phyloP scores from a whole-genome alignment of 2,113 vertebrate species.

The Genyomyrus donnyi region DNA sequence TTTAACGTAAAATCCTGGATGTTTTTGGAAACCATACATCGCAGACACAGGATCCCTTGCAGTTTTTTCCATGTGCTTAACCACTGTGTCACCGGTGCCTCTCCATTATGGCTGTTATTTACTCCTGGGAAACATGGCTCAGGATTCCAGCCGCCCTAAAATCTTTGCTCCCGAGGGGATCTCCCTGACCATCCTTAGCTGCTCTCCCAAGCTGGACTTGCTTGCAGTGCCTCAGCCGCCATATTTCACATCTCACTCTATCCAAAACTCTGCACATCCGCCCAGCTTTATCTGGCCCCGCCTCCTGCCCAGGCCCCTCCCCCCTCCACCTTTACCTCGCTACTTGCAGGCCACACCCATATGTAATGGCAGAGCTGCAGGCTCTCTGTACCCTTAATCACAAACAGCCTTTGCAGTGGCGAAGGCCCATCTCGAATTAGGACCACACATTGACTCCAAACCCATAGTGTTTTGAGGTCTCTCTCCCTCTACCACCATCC shows the following conservation, averaged over 20 bases:
- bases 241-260: not conserved
- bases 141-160: not conserved
- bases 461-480: not conserved
- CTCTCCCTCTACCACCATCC: not conserved
- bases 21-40: not conserved
- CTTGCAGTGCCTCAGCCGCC: not conserved
- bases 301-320: not conserved
- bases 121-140: not conserved
- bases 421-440: not conserved
- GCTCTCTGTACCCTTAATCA: not conserved
- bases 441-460: not conserved
- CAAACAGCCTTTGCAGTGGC: not conserved
- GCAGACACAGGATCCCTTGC: not conserved
- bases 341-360: not conserved
- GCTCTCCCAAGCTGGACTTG: not conserved
- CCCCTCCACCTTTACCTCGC: not conserved
- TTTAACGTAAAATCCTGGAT: not conserved
- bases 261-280: not conserved
- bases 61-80: not conserved
- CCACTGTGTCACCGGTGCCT: not conserved
- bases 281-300: not conserved
- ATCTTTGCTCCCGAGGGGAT: not conserved
- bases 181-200: not conserved
- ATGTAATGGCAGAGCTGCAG: not conserved
- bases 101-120: not conserved